Base-by-base conservation (phyloP, 2,797 vertebrate genomes). In the Antennarius maculatus region DNA sequence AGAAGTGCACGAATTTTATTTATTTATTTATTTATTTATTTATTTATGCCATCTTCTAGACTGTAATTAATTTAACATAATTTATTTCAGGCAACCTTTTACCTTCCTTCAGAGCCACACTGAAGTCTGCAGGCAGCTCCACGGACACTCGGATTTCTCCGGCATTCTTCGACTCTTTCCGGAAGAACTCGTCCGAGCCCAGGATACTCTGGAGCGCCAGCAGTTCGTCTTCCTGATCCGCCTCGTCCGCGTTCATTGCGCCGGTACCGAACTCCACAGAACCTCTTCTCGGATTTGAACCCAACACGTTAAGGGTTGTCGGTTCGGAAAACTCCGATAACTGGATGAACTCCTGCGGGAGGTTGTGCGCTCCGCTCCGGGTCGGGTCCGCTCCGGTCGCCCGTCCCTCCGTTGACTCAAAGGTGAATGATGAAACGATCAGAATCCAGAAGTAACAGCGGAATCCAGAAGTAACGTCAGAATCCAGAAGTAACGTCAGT, bases 221-320 rank as follows among this genome's bases (percentile, higher is more conserved):
- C 70, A 96, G 88, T 73, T 97, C 95, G 27, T 97, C 93, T 70
- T 96, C 93, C 90, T 95, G 95, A 60, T 95, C 95, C 78, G 95
- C 94, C 65, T 54, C 78, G 80, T 96, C 94, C 77, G 90, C 86
- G n/a, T 71, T 87, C 95, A 97, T 89, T 0, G 0, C 46, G 34
- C 0, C 39, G 0, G 10, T 1, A 1, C 1, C n/a, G 0, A 13
- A 27, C 11, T 23, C 23, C 23, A 23, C 23, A 23, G 23, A 23
- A 23, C 23, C 23, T 23, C 23, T 23, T 23, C 23, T 23, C 1
- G 23, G 23, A 23, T 23, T 23, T 23, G 23, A 23, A 23, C 23
- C 2, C 23, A 23, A 23, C 23, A 23, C 23, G 23, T 23, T 2
- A 23, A 23, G 23, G 23, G 23, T 23, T 23, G 23, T 2, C 2